Base-by-base conservation (phyloP, 2,113 vertebrate species). In the Callochromis pleurospilus region DNA sequence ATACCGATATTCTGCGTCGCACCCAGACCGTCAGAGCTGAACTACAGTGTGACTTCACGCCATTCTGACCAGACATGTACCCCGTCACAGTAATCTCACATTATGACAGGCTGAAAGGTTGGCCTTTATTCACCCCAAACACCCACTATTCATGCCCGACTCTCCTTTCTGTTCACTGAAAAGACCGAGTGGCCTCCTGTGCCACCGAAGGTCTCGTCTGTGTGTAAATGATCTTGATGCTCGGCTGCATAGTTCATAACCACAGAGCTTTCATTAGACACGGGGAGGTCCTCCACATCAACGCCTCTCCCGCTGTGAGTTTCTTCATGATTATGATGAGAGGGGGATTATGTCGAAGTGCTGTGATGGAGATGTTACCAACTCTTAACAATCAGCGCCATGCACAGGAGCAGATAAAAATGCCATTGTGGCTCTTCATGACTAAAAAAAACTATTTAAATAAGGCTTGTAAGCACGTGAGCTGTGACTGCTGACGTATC, bases 21-120 rank as follows among this genome's bases (percentile, higher is more conserved):
- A 45, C 81, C 49, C 81, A 87, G 88, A 84, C 70, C 49, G 70
- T 58, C 82, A 54, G 47, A 90, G 80, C 79, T 90, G 88, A 91
- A 81, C 82, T 88, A 87, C 93, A 90, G 92, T 88, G 89, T 90
- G 87, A 90, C 91, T 91, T 89, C 77, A 86, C 80, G 33, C 89
- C 91, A 89, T 87, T 87, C 88, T 91, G 92, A 90, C 90, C 89
- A 93, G 90, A 92, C 92, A 91, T 94, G 92, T 93, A 89, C 86
- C 89, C 88, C 29, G 86, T 93, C 92, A 91, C 86, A 89, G 92
- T 91, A 89, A 89, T 93, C 87, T 91, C 91, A 86, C 93, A 94
- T 94, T 93, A 93, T 95, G 92, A 93, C 94, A 91, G 80, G 80
- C 91, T 95, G 85, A 94, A 94, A 93, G 86, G 85, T 90, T 90